Evolutionary conservation across 1,140 invertebrate genomes (phyloP), one percentile per base, ranked within the genome.

Genomic region (Sipha flava): DNA sequence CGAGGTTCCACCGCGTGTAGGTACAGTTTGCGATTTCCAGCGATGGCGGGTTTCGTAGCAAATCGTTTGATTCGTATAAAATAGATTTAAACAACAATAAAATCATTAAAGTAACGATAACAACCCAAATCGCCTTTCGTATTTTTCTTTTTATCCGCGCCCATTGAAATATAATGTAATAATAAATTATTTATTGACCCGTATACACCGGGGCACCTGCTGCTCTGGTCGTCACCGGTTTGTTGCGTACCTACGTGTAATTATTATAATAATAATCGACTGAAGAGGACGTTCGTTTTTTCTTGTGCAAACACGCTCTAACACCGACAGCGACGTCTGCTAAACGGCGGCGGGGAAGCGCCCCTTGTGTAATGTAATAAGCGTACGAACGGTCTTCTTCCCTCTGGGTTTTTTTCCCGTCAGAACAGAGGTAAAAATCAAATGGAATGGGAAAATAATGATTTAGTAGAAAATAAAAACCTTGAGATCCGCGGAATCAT

Each of bases 191-290:
- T 31, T 59, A 59, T 59, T 59, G 16, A 31, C 57, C 9, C 29
- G n/a, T n/a, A n/a, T n/a, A n/a, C n/a, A n/a, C n/a, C n/a, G 29
- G 16, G 57, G 29, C 57, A 59, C 57, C 57, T 59, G 57, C 57
- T 43, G 3, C 1, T 43, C 40, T 7, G 9, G 29, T 59, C 14
- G 12, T n/a, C n/a, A n/a, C n/a, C 14, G 54, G 54, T 12, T 10
- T 14, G 3, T 29, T 23, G 2, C 18, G 59, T 2, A 9, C 16
- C 2, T 1, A 7, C 1, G 34, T 66, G 37, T 66, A 66, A 66
- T 66, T 66, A 66, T 66, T 66, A 66, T 66, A 66, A 66, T 64
- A 34, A 64, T 66, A 66, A 66, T 66, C 64, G 64, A 43, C 34
- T 21, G 14, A 43, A n/a, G 37, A 66, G n/a, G 37, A 66, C 21